Evolutionary conservation across 2,888 invertebrate genomes (phyloP).

Genomic region (Dynastes grantii): DNA sequence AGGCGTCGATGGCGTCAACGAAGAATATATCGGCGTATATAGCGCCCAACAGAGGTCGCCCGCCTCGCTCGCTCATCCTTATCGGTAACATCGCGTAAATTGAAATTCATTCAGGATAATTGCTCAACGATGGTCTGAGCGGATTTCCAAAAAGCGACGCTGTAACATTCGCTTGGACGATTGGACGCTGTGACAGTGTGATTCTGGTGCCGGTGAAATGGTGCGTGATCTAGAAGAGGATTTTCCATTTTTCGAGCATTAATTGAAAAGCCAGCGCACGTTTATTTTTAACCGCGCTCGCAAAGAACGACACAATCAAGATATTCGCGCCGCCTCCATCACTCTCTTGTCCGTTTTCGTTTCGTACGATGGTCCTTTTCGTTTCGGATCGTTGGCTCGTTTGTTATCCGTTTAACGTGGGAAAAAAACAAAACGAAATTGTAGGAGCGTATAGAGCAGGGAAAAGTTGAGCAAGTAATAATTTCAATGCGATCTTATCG

Average conservation of each 20-base stretch:
- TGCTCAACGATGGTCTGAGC: constrained; percentile 53
- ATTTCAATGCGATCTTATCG: constrained; percentile 36
- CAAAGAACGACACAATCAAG: constrained; percentile 42
- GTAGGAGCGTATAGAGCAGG: constrained; percentile 24
- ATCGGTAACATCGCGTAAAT: constrained; percentile 66
- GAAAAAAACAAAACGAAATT: constrained; percentile 29
- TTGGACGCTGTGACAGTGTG: constrained; percentile 63
- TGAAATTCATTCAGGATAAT: constrained; percentile 65
- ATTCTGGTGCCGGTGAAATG: constrained; percentile 61
- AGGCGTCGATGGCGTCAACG: constrained; percentile 45
- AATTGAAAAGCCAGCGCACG: constrained; percentile 65
- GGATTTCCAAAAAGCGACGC: constrained; percentile 16
- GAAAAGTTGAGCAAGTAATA: constrained; percentile 39
- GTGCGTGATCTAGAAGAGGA: constrained; percentile 60
- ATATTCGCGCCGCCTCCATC: constrained; percentile 23
- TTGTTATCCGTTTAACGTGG: constrained; percentile 41
- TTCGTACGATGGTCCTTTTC: constrained; percentile 14
- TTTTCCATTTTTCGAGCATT: constrained; percentile 69
- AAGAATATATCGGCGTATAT: constrained; percentile 53
- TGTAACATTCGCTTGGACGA: constrained; percentile 37
- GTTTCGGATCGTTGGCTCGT: constrained; percentile 21
- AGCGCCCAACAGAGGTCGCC: constrained; percentile 55
- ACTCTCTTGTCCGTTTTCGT: constrained; percentile 1
- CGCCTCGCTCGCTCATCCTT: constrained; percentile 59
- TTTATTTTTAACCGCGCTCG: constrained; percentile 60